These are phyloP conservation scores for Gallirallus australis DNA, from an alignment of 2,797 vertebrate genomes.

Conservation along the genomic window DNA sequence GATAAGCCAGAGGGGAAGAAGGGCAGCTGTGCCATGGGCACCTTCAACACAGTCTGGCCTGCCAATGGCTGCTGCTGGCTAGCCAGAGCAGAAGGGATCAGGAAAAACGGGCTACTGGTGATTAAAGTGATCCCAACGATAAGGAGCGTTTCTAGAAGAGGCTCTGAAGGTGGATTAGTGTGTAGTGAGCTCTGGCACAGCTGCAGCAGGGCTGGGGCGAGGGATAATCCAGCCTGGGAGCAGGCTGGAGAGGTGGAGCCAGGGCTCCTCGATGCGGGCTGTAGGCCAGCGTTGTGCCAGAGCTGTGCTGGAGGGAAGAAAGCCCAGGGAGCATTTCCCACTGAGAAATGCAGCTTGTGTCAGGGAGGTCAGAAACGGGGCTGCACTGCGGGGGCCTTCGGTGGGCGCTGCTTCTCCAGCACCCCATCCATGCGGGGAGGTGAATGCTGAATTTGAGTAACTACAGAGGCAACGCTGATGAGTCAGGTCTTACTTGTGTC, in stretches of 20 bases:
- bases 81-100: not conserved
- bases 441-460: not conserved
- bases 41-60: fast-evolving
- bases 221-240: not conserved
- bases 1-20: not conserved
- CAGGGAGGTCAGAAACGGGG: not conserved
- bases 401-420: not conserved
- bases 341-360: not conserved
- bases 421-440: not conserved
- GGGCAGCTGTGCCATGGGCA: not conserved
- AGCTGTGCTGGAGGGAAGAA: not conserved
- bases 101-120: not conserved
- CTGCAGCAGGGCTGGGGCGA: not conserved
- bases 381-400: not conserved
- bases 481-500: not conserved
- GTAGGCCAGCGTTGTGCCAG: not conserved
- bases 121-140: not conserved
- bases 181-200: fast-evolving
- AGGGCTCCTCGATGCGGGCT: not conserved
- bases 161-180: fast-evolving
- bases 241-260: not conserved
- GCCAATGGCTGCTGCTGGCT: not conserved
- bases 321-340: not conserved
- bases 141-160: not conserved
- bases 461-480: not conserved